Percentiles rank a stretch among this genome's conserved stretches.
Evolutionary conservation across 2,888 invertebrate species (phyloP).

Genomic region (Scaeva pyrastri): DNA sequence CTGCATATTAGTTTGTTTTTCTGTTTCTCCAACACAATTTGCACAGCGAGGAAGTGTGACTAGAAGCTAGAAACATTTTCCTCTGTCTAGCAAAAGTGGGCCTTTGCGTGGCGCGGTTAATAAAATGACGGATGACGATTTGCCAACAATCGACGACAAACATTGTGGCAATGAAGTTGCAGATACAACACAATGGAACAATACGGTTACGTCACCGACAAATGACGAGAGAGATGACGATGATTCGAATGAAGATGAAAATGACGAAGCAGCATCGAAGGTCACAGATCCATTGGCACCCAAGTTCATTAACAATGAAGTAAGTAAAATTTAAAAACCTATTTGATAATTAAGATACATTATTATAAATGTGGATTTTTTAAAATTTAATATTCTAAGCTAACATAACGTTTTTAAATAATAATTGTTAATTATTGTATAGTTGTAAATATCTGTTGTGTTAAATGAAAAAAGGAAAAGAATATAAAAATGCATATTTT

Average conservation of each 20-base stretch:
- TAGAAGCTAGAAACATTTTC: constrained; percentile 42
- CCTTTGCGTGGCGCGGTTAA: constrained; percentile 13
- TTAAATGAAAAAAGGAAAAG: no score
- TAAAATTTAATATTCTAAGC: no score
- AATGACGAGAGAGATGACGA: constrained; percentile 77
- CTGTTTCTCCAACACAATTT: neutral
- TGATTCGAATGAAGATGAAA: constrained; percentile 82
- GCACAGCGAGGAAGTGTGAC: constrained; percentile 31
- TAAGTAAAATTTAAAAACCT: constrained; percentile 62
- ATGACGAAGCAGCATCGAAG: constrained; percentile 81
- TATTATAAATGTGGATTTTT: no score
- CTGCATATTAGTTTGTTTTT: constrained; percentile 35
- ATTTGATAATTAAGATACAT: no score
- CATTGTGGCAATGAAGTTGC: constrained; percentile 69
- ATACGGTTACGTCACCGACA: constrained; percentile 46
- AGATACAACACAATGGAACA: constrained; percentile 61
- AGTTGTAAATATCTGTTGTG: no score
- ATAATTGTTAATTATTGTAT: no score
- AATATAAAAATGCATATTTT: no score
- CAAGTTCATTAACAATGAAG: constrained; percentile 82
- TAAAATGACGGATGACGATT: constrained; percentile 77
- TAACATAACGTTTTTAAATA: no score
- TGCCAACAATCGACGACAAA: constrained; percentile 67
- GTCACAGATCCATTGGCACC: constrained; percentile 83
- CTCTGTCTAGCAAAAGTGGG: constrained; percentile 14